Evolutionary conservation across 2,113 vertebrate genomes (phyloP), one percentile per base, ranked within the genome.

Genomic region (Hucho hucho): DNA sequence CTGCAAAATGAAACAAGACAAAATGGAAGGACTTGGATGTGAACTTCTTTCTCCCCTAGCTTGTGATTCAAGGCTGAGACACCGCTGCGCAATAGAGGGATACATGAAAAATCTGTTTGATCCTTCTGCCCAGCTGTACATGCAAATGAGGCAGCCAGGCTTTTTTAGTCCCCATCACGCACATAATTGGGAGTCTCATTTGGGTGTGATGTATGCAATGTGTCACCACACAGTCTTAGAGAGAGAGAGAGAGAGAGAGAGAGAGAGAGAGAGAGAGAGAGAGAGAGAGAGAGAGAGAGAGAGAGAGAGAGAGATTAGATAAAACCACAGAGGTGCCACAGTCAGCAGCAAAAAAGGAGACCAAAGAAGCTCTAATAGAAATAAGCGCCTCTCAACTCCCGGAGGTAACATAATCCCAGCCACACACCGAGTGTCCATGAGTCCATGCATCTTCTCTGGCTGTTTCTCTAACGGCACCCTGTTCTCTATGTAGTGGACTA

Each of bases 371-470:
- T 43, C 46, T 53, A 69, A 58, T 75, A 59, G 69, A 58, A 49
- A 65, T 46, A 65, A 26, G 25, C 69, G 12, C 72, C 68, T 65
- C 22, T 4, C 22, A n/a, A 25, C 61, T 25, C 47, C 63, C 3
- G 47, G 43, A 58, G 72, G 61, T 70, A 43, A 16, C 68, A 79
- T 75, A 70, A 59, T 75, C 73, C 67, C 77, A 56, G 68, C 73
- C 25, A 56, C 46, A 28, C 63, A 3, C 1, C 26, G 70, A 58
- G 69, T n/a, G 43, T 70, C 70, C 68, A 76, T 76, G 75, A 56
- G 64, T 76, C 75, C 28, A 49, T 49, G 47, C 47, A 49, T 49
- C 13, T 49, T 49, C 13, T 49, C 47, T 49, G 9, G 6, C 12
- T 14, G 12, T 49, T 13, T 49, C 47, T 1, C 47, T 13, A 47